Percentiles rank a stretch among this genome's conserved stretches.
phyloP scores from a whole-genome alignment of 2,113 vertebrate species.

The Microtus ochrogaster region DNA sequence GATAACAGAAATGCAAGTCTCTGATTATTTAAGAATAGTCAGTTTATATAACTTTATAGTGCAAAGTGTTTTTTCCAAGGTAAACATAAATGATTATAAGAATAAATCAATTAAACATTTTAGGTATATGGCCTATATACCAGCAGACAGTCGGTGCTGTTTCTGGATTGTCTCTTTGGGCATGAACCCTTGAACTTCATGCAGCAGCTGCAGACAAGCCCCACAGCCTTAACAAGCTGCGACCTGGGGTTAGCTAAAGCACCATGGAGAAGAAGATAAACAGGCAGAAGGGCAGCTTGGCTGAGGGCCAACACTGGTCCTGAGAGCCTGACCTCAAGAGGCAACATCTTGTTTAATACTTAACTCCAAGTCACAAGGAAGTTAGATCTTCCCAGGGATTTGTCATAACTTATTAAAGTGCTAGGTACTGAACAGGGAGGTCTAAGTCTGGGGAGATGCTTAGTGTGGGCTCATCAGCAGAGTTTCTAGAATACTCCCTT shows the following conservation, averaged over 20 bases:
- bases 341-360: constrained; percentile 28
- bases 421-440: not conserved
- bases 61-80: not conserved
- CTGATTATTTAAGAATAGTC: not conserved
- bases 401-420: not conserved
- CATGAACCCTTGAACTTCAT: constrained; percentile 6
- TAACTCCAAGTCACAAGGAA: not conserved
- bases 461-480: not conserved
- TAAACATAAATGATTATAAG: not conserved
- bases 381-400: not conserved
- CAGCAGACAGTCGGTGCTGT: not conserved
- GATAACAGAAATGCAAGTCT: not conserved
- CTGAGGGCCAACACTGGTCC: not conserved
- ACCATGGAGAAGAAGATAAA: constrained; percentile 28
- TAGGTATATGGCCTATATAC: not conserved
- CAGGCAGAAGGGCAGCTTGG: constrained; percentile 8
- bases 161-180: not conserved
- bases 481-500: not conserved
- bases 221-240: constrained; percentile 35
- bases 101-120: not conserved
- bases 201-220: not conserved
- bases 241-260: constrained; percentile 26
- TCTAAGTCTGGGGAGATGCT: not conserved
- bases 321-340: not conserved
- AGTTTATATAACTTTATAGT: not conserved